phyloP scores from a whole-genome alignment of 2,888 invertebrate species.

The Anoplius nigerrimus region DNA sequence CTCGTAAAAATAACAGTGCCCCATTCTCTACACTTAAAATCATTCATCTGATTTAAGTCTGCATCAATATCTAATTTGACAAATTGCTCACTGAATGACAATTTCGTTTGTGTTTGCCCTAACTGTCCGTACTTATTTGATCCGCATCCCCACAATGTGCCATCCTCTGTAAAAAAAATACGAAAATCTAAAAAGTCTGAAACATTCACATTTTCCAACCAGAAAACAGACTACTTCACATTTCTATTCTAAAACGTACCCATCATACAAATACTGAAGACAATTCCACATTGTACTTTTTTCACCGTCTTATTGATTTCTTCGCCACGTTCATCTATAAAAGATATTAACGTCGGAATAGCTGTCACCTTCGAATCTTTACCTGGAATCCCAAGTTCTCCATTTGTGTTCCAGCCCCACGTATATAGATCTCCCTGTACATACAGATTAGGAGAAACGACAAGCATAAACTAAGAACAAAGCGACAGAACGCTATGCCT shows the following conservation, averaged over 20 bases:
- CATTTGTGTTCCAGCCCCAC: constrained; percentile 95
- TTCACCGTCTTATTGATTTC: constrained; percentile 70
- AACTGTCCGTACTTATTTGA: constrained; percentile 90
- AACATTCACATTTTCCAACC: not conserved
- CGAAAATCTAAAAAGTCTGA: not conserved
- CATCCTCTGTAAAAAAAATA: constrained; percentile 77
- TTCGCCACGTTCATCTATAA: constrained; percentile 57
- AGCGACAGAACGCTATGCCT: too few species aligned
- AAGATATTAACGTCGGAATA: constrained; percentile 77
- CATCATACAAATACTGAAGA: constrained; percentile 84
- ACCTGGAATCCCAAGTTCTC: constrained; percentile 85
- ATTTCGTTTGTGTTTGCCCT: constrained; percentile 70
- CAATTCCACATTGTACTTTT: constrained; percentile 84
- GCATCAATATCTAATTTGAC: constrained; percentile 55
- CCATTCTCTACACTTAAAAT: constrained; percentile 72
- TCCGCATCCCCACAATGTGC: constrained; percentile 84
- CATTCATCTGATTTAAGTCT: constrained; percentile 43
- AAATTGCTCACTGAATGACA: constrained; percentile 53
- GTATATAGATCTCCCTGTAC: constrained; percentile 86
- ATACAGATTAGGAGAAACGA: too few species aligned
- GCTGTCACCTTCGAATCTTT: constrained; percentile 75
- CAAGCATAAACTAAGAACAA: too few species aligned
- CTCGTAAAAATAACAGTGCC: constrained; percentile 62
- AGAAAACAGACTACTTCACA: not conserved
- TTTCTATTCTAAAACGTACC: constrained; percentile 69